Percentiles rank a stretch among this genome's conserved stretches.
These are phyloP conservation scores for Drosophila gaucha DNA, from an alignment of 2,888 invertebrate genomes.

Conservation along the genomic window DNA sequence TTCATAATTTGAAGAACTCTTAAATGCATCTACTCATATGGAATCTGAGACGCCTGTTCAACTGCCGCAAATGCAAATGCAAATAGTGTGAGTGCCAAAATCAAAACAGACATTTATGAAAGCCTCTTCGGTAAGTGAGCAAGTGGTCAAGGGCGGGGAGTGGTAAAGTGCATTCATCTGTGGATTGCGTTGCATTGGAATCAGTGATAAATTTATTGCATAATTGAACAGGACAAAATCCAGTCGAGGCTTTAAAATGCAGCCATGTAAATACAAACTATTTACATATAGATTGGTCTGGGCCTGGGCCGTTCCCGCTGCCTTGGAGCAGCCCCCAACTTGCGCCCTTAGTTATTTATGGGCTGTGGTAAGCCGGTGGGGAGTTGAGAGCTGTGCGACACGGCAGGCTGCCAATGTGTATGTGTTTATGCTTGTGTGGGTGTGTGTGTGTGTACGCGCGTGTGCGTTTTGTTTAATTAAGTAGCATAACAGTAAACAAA, in stretches of 20 bases:
- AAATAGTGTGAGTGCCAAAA: conserved; percentile 53
- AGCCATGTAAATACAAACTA: conserved; percentile 63
- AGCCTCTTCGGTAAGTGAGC: not conserved
- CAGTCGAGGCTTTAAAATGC: conserved; percentile 69
- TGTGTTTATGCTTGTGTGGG: too few species aligned
- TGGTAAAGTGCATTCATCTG: conserved; percentile 49
- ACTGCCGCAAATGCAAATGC: conserved; percentile 53
- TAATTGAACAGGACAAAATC: conserved; percentile 76
- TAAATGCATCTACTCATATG: conserved; percentile 27
- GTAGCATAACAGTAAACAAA: conserved; percentile 80
- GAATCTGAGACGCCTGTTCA: conserved; percentile 44
- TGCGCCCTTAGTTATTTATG: conserved; percentile 68
- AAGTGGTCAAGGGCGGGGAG: not conserved
- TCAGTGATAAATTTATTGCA: conserved; percentile 80
- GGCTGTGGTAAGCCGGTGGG: conserved; percentile 66
- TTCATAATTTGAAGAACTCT: conserved; percentile 43
- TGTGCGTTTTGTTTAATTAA: conserved; percentile 75
- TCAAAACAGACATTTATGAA: conserved; percentile 51
- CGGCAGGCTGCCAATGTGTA: conserved; percentile 16
- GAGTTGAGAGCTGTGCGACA: conserved; percentile 16
- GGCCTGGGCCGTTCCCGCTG: not conserved
- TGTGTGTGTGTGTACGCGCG: conserved; percentile 21
- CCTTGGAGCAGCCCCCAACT: conserved; percentile 24
- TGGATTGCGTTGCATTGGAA: conserved; percentile 58
- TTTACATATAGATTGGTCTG: conserved; percentile 62